Evolutionary conservation across 2,797 vertebrate genomes (phyloP).

Genomic region (Gallinago solitaria): DNA sequence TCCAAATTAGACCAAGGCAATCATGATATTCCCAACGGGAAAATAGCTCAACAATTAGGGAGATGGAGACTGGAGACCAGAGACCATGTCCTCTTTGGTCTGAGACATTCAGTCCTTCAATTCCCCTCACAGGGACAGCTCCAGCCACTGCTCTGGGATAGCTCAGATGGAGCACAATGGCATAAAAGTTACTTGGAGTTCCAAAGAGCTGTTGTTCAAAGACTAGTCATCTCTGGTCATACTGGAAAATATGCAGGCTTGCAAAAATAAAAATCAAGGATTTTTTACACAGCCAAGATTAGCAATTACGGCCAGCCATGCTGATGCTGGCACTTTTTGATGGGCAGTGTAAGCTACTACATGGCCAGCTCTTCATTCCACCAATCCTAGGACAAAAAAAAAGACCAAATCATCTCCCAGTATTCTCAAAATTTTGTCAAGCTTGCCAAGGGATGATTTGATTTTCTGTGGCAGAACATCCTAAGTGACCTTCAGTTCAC

Average conservation of each 20-base stretch:
- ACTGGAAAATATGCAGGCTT: not conserved
- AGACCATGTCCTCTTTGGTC: not conserved
- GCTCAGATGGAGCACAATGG: not conserved
- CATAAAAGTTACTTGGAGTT: not conserved
- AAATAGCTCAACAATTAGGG: not conserved
- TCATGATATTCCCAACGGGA: not conserved
- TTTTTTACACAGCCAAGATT: not conserved
- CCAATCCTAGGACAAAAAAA: not conserved
- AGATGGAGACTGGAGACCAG: not conserved
- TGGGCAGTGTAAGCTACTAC: not conserved
- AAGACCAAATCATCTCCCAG: not conserved
- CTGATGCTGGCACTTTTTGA: not conserved
- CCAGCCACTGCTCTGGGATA: not conserved
- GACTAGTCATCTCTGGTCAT: not conserved
- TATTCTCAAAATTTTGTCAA: not conserved
- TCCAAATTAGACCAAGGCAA: not conserved
- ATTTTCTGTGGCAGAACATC: slow-evolving; percentile 5
- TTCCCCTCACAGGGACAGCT: not conserved
- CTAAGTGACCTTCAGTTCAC: not conserved
- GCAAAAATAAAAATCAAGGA: not conserved
- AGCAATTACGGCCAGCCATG: not conserved
- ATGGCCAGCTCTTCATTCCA: not conserved
- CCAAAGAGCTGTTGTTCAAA: fast-evolving
- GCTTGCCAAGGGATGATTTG: not conserved
- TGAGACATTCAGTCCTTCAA: not conserved